A percentile compares a stretch with the other conserved stretches of the same genome.
phyloP scores from a whole-genome alignment of 2,797 vertebrate species.

The Cyclura pinguis region DNA sequence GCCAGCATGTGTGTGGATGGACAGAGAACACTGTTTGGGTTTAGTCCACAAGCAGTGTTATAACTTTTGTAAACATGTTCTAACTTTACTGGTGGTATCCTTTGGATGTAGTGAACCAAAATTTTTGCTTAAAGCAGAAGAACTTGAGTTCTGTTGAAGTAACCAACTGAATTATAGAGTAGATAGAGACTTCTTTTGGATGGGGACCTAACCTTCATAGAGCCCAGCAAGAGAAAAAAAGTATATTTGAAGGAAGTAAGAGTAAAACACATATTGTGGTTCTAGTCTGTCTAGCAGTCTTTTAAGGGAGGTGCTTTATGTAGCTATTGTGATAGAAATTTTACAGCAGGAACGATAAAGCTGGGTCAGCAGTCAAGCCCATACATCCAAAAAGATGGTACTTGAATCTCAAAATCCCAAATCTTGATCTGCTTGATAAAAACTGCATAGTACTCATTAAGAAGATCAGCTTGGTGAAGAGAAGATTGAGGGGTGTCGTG shows the following conservation, averaged over 20 bases:
- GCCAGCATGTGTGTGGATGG: background rate
- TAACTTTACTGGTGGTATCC: background rate
- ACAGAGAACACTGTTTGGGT: background rate
- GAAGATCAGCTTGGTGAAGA: background rate
- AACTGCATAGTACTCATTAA: background rate
- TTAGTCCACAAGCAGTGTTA: too few relatives aligned
- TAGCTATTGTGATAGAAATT: background rate
- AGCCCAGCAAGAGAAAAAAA: background rate
- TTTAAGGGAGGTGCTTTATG: background rate
- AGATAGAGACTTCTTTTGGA: background rate
- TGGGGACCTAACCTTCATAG: background rate
- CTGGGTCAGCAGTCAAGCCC: background rate
- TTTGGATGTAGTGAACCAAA: background rate
- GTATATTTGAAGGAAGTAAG: background rate
- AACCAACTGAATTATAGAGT: background rate
- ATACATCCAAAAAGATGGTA: background rate
- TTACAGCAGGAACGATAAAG: background rate
- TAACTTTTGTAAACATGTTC: background rate
- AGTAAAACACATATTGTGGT: background rate
- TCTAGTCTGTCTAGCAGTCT: too few relatives aligned
- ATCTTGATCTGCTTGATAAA: background rate
- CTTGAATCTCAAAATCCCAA: background rate
- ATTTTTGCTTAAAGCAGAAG: background rate
- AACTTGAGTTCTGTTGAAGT: background rate
- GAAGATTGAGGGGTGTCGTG: too few relatives aligned